Evolutionary conservation across 2,797 vertebrate species (phyloP).

Genomic region (Epinephelus awoara): DNA sequence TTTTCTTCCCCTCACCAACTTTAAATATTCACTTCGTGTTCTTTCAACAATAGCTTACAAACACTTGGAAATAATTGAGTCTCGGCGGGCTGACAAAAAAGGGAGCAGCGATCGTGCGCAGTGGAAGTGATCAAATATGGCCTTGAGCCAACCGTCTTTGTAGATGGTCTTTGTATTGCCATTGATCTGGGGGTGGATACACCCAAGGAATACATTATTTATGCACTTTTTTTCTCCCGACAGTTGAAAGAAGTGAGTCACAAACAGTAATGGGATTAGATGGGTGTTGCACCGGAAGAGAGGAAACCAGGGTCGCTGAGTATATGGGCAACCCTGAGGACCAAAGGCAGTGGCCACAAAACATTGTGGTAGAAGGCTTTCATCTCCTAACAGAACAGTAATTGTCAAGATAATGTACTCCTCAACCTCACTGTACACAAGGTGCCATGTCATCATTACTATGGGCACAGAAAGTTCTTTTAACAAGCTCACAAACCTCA

Average conservation of each 20-base stretch:
- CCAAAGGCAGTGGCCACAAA: constrained; percentile 56
- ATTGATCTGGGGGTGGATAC: constrained; percentile 86
- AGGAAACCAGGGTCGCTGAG: constrained; percentile 47
- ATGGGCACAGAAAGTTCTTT: constrained; percentile 50
- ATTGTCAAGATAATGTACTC: constrained; percentile 70
- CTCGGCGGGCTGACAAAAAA: constrained; percentile 80
- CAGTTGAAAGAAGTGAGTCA: constrained; percentile 76
- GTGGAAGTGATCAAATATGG: constrained; percentile 88
- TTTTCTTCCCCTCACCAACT: constrained; percentile 68
- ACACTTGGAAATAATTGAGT: constrained; percentile 88
- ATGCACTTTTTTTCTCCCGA: constrained; percentile 66
- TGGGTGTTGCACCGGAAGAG: constrained; percentile 69
- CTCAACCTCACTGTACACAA: constrained; percentile 40
- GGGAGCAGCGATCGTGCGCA: constrained; percentile 65
- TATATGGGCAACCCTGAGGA: constrained; percentile 58
- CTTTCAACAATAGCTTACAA: constrained; percentile 87
- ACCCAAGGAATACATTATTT: constrained; percentile 84
- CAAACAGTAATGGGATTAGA: constrained; percentile 78
- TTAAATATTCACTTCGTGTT: constrained; percentile 81
- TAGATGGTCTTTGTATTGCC: constrained; percentile 86
- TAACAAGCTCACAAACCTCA: constrained; percentile 50
- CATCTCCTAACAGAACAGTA: constrained; percentile 63
- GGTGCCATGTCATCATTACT: constrained; percentile 42
- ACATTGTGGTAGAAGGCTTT: constrained; percentile 56
- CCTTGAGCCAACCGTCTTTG: constrained; percentile 87